Percentiles rank a stretch among this genome's conserved stretches.
Evolutionary conservation across 2,888 invertebrate genomes (phyloP).

Genomic region (Nomada flava): DNA sequence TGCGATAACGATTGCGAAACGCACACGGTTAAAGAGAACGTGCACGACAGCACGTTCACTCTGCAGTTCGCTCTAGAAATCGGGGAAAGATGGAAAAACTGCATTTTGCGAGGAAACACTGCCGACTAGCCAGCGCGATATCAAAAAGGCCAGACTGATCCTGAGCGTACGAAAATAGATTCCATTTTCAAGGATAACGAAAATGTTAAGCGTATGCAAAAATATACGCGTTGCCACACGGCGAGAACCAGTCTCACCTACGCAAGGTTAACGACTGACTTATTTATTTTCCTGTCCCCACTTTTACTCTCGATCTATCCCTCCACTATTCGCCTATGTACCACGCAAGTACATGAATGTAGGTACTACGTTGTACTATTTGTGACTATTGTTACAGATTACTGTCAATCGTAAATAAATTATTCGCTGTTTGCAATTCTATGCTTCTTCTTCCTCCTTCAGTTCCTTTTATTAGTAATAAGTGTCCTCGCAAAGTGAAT

Average conservation of each 20-base stretch:
- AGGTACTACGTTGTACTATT: background rate
- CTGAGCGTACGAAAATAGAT: slow-evolving; percentile 41
- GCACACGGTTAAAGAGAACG: background rate
- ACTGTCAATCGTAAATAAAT: slow-evolving; percentile 22
- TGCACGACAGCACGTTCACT: too few species aligned
- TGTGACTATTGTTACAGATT: slow-evolving; percentile 36
- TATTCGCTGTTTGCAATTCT: slow-evolving; percentile 15
- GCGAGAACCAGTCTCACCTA: slow-evolving; percentile 63
- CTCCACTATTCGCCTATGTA: slow-evolving; percentile 13
- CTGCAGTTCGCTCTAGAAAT: background rate
- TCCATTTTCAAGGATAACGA: slow-evolving; percentile 60
- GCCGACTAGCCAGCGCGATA: slow-evolving; percentile 4
- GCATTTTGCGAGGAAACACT: background rate
- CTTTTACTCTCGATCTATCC: background rate
- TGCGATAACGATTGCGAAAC: background rate
- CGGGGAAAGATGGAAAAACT: too few species aligned
- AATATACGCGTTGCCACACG: slow-evolving; percentile 57
- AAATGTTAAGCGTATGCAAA: slow-evolving; percentile 61
- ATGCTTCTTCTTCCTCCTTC: too few species aligned
- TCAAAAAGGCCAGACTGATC: slow-evolving; percentile 31
- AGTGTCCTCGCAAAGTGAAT: too few species aligned
- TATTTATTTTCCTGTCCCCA: slow-evolving; percentile 45
- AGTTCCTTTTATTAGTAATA: background rate
- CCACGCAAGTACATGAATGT: background rate
- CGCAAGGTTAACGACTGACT: slow-evolving; percentile 67